These are phyloP conservation scores for Luperina testacea DNA, from an alignment of 2,888 invertebrate species.

Conservation along the genomic window DNA sequence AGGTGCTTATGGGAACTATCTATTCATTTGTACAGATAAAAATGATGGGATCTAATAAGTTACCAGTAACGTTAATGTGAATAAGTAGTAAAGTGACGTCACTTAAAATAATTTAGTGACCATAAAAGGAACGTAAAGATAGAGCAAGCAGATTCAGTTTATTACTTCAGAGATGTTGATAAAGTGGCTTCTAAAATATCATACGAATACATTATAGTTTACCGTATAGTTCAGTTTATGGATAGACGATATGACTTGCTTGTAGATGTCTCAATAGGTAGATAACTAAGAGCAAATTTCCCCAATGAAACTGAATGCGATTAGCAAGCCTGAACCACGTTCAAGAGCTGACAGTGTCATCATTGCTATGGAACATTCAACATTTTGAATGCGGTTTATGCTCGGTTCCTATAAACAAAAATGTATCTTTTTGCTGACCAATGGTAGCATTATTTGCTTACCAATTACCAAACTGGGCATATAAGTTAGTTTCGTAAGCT, in stretches of 20 bases:
- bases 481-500: too few relatives aligned
- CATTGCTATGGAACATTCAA: not conserved
- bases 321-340: not conserved
- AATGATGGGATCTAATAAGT: conserved; percentile 11
- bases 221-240: conserved; percentile 21
- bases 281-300: not conserved
- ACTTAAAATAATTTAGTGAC: conserved; percentile 50
- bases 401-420: too few relatives aligned
- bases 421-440: too few relatives aligned
- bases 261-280: conserved; percentile 6
- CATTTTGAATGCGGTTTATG: not conserved
- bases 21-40: conserved; percentile 42
- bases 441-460: too few relatives aligned
- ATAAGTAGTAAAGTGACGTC: conserved; percentile 38
- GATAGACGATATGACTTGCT: not conserved
- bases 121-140: conserved; percentile 54
- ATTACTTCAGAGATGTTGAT: conserved; percentile 40
- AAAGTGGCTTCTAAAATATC: conserved; percentile 38
- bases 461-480: too few relatives aligned
- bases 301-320: not conserved
- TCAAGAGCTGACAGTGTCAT: not conserved
- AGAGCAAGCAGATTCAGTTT: conserved; percentile 50
- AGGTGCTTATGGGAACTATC: conserved; percentile 16
- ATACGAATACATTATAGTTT: conserved; percentile 31
- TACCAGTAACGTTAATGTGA: conserved; percentile 29